Conservation (phyloP, 2,888 invertebrate genomes). For the Melanostoma scalare region DNA sequence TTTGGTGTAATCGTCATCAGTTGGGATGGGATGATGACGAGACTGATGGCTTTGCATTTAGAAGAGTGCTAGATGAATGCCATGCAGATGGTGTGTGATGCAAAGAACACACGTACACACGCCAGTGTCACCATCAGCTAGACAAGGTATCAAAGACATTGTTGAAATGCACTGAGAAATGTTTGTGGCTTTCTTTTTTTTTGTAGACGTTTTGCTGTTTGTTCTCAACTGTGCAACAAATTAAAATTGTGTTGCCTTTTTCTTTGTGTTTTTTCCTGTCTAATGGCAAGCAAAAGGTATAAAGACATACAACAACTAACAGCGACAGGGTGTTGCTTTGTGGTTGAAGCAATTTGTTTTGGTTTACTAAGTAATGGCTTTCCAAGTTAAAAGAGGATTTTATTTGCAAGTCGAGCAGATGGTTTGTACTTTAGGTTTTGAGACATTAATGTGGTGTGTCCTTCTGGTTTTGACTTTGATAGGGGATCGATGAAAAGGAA, state of each 20-base stretch:
- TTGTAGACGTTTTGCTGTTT: conserved; percentile 40
- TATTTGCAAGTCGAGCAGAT: background rate
- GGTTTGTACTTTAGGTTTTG: conserved; percentile 2
- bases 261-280: background rate
- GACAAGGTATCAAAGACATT: conserved; percentile 67
- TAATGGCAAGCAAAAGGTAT: background rate
- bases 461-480: background rate
- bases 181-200: conserved; percentile 45
- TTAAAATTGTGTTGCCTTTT: conserved; percentile 60
- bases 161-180: conserved; percentile 55
- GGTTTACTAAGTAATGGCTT: background rate
- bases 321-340: conserved; percentile 35
- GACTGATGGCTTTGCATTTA: background rate
- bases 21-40: conserved; percentile 25
- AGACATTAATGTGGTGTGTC: conserved; percentile 11
- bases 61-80: conserved; percentile 28
- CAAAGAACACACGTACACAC: background rate
- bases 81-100: conserved; percentile 44
- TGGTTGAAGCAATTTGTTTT: conserved; percentile 31
- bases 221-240: conserved; percentile 64
- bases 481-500: no score
- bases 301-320: background rate
- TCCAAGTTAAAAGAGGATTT: background rate
- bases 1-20: conserved; percentile 62
- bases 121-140: conserved; percentile 4